These are phyloP conservation scores for Apantesis nais DNA, from an alignment of 2,888 invertebrate genomes.

Conservation along the genomic window DNA sequence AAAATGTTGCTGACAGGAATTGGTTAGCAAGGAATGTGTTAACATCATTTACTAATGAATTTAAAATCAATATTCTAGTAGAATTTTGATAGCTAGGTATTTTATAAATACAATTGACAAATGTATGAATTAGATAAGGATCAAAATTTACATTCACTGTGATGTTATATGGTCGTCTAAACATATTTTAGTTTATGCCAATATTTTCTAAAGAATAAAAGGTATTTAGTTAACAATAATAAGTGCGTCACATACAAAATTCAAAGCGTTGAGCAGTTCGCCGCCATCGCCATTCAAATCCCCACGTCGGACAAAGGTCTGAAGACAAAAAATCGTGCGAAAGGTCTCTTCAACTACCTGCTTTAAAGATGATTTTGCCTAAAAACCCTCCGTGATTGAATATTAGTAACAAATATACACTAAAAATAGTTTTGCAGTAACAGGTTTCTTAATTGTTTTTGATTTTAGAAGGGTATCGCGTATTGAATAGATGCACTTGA, in stretches of 20 bases:
- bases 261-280: slow-evolving; percentile 47
- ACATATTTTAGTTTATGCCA: background rate
- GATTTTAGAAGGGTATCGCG: slow-evolving; percentile 64
- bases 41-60: background rate
- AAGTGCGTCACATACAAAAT: slow-evolving; percentile 63
- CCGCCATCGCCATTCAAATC: slow-evolving; percentile 65
- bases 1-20: background rate
- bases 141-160: background rate
- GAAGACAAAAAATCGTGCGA: slow-evolving; percentile 47
- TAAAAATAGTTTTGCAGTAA: slow-evolving; percentile 46
- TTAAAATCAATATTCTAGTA: background rate
- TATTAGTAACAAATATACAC: slow-evolving; percentile 38
- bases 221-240: slow-evolving; percentile 50
- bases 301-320: slow-evolving; percentile 62
- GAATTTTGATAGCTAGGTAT: background rate
- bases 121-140: background rate
- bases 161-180: background rate
- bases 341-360: slow-evolving; percentile 76
- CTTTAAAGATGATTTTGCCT: slow-evolving; percentile 57
- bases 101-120: background rate
- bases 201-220: slow-evolving; percentile 41
- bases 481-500: slow-evolving; percentile 36
- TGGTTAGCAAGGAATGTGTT: too few species aligned
- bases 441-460: slow-evolving; percentile 44
- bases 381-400: slow-evolving; percentile 54